A percentile compares a stretch with the other conserved stretches of the same genome.
Conservation (phyloP, 2,113 vertebrate species). For the Mola mola region DNA sequence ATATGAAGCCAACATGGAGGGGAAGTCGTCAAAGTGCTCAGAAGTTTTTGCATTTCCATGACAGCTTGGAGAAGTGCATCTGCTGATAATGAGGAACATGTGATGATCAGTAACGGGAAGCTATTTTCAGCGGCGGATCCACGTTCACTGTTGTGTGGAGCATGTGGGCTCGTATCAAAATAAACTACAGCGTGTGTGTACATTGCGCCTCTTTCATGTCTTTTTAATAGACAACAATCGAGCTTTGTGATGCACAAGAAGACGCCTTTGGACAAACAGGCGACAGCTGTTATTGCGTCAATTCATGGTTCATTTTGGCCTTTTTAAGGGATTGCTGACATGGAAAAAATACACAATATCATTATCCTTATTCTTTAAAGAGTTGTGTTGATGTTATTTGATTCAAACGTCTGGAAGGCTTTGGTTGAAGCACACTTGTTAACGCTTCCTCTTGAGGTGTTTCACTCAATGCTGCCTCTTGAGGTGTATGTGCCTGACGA, state of each 20-base stretch:
- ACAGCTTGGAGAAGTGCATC: neutral
- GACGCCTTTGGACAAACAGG: neutral
- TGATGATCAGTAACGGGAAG: neutral
- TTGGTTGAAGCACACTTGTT: constrained; percentile 23
- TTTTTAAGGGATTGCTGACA: no score
- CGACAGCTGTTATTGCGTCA: no score
- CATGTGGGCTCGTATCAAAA: no score
- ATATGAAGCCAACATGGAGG: no score
- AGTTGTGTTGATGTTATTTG: constrained; percentile 2
- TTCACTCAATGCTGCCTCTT: neutral
- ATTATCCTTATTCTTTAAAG: constrained; percentile 13
- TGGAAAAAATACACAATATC: no score
- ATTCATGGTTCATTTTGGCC: no score
- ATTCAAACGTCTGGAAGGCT: constrained; percentile 17
- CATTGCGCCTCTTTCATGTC: neutral
- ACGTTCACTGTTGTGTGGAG: neutral
- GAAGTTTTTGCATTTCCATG: neutral
- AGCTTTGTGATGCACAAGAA: neutral
- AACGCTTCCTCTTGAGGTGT: constrained; percentile 6
- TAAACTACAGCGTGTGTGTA: no score
- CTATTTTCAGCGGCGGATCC: neutral
- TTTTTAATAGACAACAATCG: neutral
- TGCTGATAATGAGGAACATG: neutral
- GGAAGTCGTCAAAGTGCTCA: neutral
- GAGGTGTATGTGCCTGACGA: neutral